Evolutionary conservation across 2,797 vertebrate genomes (phyloP), one percentile per base, ranked within the genome.

Genomic region (Cuniculus paca): DNA sequence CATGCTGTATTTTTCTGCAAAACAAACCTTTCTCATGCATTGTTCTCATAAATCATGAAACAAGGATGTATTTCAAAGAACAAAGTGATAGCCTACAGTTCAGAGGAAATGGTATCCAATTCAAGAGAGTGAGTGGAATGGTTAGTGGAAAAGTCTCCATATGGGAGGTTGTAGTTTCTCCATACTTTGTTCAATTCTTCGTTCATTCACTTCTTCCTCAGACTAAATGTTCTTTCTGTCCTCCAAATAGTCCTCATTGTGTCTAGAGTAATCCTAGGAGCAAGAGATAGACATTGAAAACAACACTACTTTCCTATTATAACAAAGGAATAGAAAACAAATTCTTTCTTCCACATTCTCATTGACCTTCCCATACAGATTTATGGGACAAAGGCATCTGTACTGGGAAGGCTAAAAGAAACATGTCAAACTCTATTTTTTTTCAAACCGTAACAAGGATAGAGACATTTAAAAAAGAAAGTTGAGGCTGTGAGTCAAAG

Each of bases 81-180:
- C 61, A 91, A 78, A 95, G 72, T 77, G 90, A 95, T 75, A 87
- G 10, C n/a, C 83, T 83, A 50, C 52, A 88, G 80, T 77, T 91
- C 34, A 70, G 75, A 77, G 70, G 63, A 83, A 89, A 75, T 39
- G 28, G 31, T 26, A 77, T 81, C 54, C 65, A 34, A 28, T 77
- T 81, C 50, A 89, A 92, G 36, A 42, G 22, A 31, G 31, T 84
- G 26, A 48, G 20, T 20, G 7, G 20, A 90, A 42, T n/a, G 61
- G 75, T 92, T 26, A 63, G 4, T 48, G 9, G 16, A 6, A 36
- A 84, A 22, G 58, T 81, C 91, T 50, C 65, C 54, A 39, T 24
- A 10, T 82, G 50, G 54, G 68, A 85, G 19, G 48, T 28, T 72
- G 65, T 74, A 34, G 42, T 84, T 72, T 86, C 11, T 54, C 65